These are phyloP conservation scores for Columba livia DNA, from an alignment of 2,113 vertebrate genomes.

Conservation along the genomic window DNA sequence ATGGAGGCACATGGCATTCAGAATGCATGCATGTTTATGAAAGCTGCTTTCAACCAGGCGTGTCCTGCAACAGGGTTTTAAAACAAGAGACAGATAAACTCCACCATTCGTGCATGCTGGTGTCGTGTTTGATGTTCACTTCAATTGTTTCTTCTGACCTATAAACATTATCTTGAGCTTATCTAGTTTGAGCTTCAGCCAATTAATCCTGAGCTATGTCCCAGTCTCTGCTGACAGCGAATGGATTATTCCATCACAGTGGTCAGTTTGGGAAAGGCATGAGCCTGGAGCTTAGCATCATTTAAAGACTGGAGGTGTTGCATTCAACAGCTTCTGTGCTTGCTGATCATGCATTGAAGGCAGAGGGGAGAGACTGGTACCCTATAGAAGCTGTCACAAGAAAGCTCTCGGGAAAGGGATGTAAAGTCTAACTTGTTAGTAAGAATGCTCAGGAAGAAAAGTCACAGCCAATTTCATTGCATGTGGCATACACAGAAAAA, in stretches of 20 bases:
- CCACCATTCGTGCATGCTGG: background rate
- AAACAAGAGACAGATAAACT: background rate
- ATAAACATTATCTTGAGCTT: slow-evolving; percentile 40
- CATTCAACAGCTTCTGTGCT: background rate
- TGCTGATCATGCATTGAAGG: fast-evolving
- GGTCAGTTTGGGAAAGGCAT: background rate
- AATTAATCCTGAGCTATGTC: slow-evolving; percentile 1
- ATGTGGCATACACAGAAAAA: background rate
- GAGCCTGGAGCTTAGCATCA: background rate
- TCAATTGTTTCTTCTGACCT: slow-evolving; percentile 42
- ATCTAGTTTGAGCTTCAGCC: slow-evolving; percentile 37
- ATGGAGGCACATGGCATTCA: fast-evolving
- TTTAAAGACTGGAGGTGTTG: background rate
- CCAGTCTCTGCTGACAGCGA: background rate
- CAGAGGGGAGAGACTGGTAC: background rate
- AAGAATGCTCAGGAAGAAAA: background rate
- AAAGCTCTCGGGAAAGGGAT: background rate
- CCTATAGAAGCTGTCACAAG: background rate
- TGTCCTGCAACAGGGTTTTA: background rate
- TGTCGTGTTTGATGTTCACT: background rate
- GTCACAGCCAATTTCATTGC: background rate
- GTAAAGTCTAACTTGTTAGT: background rate
- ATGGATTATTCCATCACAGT: background rate
- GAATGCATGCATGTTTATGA: background rate
- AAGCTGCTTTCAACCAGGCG: background rate